Evolutionary conservation across 2,888 invertebrate species (phyloP), one percentile per base, ranked within the genome.

Genomic region (Brachynemurus nebulosus): DNA sequence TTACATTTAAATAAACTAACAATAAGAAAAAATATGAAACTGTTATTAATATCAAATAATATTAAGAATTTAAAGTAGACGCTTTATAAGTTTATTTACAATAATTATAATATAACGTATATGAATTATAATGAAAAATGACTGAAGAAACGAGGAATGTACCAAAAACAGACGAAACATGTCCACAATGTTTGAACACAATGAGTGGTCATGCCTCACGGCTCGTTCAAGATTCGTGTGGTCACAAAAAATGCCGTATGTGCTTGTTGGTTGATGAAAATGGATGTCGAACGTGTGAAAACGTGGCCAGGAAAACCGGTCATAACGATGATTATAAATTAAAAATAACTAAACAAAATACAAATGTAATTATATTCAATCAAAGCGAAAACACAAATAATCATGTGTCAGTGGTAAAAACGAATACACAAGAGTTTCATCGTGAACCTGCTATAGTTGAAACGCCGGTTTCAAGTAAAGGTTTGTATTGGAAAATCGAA

Each of bases 211-310:
- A 76, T 5, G 63, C 68, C 46, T 76, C 75, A 54, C 68, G 84
- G 43, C 63, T 84, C 44, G 76, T 85, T 12, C 77, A 76, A 41
- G 85, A 85, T 58, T 70, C 69, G 40, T 85, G 85, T 61, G 85
- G 84, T 3, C 84, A 85, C 59, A 69, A 69, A 44, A 85, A 85
- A 63, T 85, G 84, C 60, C 75, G 84, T 53, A 64, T 72, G 50
- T 85, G 85, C 58, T 65, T 85, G 35, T 58, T 84, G 23, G 65
- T 69, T 16, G 84, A 85, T 57, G 78, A 74, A 51, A 63, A 69
- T 27, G 76, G 76, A 11, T 84, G 84, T 56, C 62, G 66, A 49
- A 69, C 71, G 51, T 80, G 80, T 55, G 35, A 48, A 48, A 49
- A 51, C 36, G 48, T 8, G 17, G 17, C 20, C 12, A 17, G 17